phyloP scores from a whole-genome alignment of 2,888 invertebrate species.

The Thera britannica region DNA sequence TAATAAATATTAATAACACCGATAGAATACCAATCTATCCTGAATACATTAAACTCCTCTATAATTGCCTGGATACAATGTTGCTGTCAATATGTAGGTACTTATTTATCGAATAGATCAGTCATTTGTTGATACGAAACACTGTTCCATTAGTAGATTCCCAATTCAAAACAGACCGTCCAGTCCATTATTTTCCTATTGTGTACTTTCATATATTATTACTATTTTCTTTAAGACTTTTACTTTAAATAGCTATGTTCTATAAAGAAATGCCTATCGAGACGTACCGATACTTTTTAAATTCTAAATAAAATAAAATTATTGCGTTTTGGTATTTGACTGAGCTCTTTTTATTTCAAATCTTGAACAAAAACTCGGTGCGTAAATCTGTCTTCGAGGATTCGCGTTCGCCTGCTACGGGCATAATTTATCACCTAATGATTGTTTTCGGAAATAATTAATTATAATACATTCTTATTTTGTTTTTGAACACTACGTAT shows the following conservation, averaged over 20 bases:
- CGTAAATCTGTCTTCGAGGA: conserved; percentile 40
- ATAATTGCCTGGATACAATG: conserved; percentile 18
- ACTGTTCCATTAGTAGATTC: conserved; percentile 2
- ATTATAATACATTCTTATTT: background rate
- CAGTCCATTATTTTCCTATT: too few species aligned
- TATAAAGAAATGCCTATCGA: too few species aligned
- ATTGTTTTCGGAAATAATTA: background rate
- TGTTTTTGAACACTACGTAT: background rate
- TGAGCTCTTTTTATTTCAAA: conserved; percentile 9
- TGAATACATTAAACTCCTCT: conserved; percentile 4
- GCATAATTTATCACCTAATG: conserved; percentile 25
- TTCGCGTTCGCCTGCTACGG: conserved; percentile 25
- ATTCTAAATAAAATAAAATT: too few species aligned
- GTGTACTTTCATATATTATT: too few species aligned
- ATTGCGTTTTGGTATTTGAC: background rate
- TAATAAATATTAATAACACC: conserved; percentile 19
- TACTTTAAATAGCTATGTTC: too few species aligned
- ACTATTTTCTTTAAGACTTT: too few species aligned
- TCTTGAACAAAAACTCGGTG: conserved; percentile 1
- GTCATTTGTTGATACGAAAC: conserved; percentile 5
- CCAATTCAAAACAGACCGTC: background rate
- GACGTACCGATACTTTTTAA: too few species aligned
- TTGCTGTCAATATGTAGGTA: background rate
- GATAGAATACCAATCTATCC: conserved; percentile 14
- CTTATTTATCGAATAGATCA: background rate